These are phyloP conservation scores for Himalopsyche phryganea DNA, from an alignment of 1,140 invertebrate species.

Conservation along the genomic window DNA sequence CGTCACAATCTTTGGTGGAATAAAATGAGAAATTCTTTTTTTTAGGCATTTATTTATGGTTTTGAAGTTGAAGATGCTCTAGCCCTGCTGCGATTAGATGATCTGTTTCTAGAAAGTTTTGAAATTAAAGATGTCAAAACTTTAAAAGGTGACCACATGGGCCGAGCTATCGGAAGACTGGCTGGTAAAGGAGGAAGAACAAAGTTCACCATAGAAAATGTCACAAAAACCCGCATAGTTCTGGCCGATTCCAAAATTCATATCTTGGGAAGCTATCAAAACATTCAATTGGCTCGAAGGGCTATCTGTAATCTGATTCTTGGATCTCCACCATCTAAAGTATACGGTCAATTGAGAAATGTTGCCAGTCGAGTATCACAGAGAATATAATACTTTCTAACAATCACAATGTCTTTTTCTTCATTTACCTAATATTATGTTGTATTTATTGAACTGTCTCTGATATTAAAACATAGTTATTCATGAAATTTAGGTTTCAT, in stretches of 20 bases:
- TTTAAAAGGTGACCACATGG: constrained; percentile 92
- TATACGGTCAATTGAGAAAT: constrained; percentile 88
- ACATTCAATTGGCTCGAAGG: constrained; percentile 90
- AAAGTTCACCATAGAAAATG: constrained; percentile 99
- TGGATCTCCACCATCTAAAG: constrained; percentile 92
- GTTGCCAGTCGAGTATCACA: constrained; percentile 77
- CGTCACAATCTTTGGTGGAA: too few relatives aligned
- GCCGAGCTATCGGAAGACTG: constrained; percentile 91
- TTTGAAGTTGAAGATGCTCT: constrained; percentile 98
- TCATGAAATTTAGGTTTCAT: too few relatives aligned
- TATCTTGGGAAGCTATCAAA: constrained; percentile 96
- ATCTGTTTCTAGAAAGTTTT: constrained; percentile 96
- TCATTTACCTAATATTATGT: too few relatives aligned
- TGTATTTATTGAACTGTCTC: too few relatives aligned
- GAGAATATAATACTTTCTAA: constrained; percentile 62
- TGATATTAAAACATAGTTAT: too few relatives aligned
- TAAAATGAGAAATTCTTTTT: too few relatives aligned
- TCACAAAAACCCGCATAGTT: constrained; percentile 97
- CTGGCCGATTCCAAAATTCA: constrained; percentile 96
- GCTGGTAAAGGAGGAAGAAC: constrained; percentile 97
- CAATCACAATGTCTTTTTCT: too few relatives aligned
- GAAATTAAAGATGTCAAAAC: constrained; percentile 96
- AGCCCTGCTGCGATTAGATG: constrained; percentile 91
- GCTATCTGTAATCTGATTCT: constrained; percentile 98
- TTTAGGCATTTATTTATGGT: constrained; percentile 86